Base-by-base conservation (phyloP, 2,888 invertebrate genomes). In the Drosophila meridiana region DNA sequence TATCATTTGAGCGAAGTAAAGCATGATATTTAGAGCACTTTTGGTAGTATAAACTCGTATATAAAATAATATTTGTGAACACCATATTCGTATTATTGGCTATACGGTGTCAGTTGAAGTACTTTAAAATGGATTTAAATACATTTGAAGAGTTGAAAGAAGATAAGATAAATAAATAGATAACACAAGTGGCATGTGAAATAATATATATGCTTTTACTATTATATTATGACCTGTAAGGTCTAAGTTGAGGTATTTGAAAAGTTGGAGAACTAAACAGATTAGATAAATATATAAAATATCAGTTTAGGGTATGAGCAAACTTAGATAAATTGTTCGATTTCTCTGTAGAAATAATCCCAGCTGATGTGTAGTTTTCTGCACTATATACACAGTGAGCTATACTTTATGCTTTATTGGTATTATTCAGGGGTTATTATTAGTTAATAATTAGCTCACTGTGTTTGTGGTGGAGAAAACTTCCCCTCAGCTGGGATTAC, bases 141-240 rank as follows among this genome's bases (percentile, higher is more conserved):
- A 11, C 50, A 5, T n/a, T 20, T 34, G 20, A 34, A 52, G 20
- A 52, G 50, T 20, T 3, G 4, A 34, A n/a, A 34, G 3, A 14
- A 52, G 50, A 52, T 52, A n/a, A 34, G 34, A 52, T 52, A 52
- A 50, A 20, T 52, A 32, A 52, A 34, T 34, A 34, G 50, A 52
- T 52, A 52, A 34, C 50, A 30, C 32, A 50, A 50, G n/a, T 32
- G 32, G 4, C 3, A 32, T 32, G 50, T 32, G 48, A 50, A n/a
- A n/a, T 50, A 4, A 34, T 32, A 50, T 32, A 9, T 50, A 4
- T 9, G 4, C 20, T 20, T 4, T 28, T 47, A 48, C n/a, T 32
- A 50, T 50, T 50, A 14, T 30, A n/a, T 32, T 34, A 52, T 11
- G 50, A 3, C 14, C 9, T 11, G 6, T 6, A 34, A 52, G 1